Percentiles rank a stretch among this genome's conserved stretches.
phyloP scores from a whole-genome alignment of 1,140 invertebrate genomes.

The Drosophila bocki region DNA sequence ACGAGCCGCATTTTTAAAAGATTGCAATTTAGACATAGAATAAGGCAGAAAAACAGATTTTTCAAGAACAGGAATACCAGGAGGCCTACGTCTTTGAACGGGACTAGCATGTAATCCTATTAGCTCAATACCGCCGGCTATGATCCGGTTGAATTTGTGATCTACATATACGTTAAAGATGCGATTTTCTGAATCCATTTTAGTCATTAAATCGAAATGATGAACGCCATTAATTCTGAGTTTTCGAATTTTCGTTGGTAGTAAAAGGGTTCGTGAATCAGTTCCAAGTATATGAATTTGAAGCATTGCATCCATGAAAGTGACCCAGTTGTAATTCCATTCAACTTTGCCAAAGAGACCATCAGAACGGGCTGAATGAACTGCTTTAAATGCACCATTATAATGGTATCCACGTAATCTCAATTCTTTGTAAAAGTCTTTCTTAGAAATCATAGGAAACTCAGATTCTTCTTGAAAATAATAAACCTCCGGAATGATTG shows the following conservation, averaged over 20 bases:
- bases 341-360: constrained; percentile 86
- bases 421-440: constrained; percentile 97
- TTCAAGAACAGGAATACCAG: constrained; percentile 89
- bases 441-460: constrained; percentile 86
- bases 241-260: constrained; percentile 94
- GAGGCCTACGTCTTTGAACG: constrained; percentile 89
- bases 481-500: constrained; percentile 85
- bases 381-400: constrained; percentile 75
- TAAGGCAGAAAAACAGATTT: constrained; percentile 92
- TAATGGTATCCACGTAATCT: constrained; percentile 96
- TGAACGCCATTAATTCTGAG: constrained; percentile 91
- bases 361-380: constrained; percentile 81
- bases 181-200: constrained; percentile 79
- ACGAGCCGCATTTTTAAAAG: constrained; percentile 67
- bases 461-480: constrained; percentile 85
- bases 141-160: constrained; percentile 82
- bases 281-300: constrained; percentile 93
- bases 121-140: constrained; percentile 93
- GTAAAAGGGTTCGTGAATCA: constrained; percentile 91
- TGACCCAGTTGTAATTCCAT: constrained; percentile 94
- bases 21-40: constrained; percentile 84
- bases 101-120: constrained; percentile 92
- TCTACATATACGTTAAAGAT: constrained; percentile 82
- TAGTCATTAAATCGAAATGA: constrained; percentile 86
- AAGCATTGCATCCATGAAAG: constrained; percentile 97